Evolutionary conservation across 1,140 invertebrate species (phyloP).

Genomic region (Ceratoteleas bidentatus): DNA sequence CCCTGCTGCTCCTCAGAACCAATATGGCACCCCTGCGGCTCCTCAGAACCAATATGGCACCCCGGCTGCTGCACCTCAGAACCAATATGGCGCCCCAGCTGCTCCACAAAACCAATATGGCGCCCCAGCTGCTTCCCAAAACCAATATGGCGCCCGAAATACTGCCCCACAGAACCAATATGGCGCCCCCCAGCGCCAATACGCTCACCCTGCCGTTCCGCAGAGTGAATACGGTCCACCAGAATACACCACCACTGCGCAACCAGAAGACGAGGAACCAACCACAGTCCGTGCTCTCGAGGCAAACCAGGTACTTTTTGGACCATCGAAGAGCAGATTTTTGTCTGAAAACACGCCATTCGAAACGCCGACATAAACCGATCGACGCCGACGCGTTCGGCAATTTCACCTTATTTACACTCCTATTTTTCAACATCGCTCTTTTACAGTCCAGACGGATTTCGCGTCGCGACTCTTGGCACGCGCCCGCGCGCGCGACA

Average conservation of each 20-base stretch:
- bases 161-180: too few species aligned
- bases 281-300: background rate
- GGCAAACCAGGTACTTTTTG: background rate
- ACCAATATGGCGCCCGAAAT: too few species aligned
- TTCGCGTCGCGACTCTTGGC: constrained; percentile 68
- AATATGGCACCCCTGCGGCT: constrained; percentile 34
- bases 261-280: background rate
- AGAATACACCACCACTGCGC: background rate
- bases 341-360: background rate
- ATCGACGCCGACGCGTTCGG: background rate
- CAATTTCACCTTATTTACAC: constrained; percentile 64
- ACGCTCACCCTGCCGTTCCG: constrained; percentile 22
- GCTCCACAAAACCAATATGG: constrained; percentile 38
- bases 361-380: too few species aligned
- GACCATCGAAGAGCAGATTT: constrained; percentile 1
- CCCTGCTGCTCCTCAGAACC: constrained; percentile 33
- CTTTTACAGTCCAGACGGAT: constrained; percentile 58
- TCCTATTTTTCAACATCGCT: constrained; percentile 58
- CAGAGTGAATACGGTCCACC: constrained; percentile 57
- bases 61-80: constrained; percentile 35
- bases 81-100: constrained; percentile 36
- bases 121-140: too few species aligned
- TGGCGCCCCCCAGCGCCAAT: too few species aligned
- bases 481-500: constrained; percentile 50
- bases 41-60: constrained; percentile 43